Percentiles rank a stretch among this genome's conserved stretches.
phyloP scores from a whole-genome alignment of 2,888 invertebrate species.

The Neuroscelio doddi region DNA sequence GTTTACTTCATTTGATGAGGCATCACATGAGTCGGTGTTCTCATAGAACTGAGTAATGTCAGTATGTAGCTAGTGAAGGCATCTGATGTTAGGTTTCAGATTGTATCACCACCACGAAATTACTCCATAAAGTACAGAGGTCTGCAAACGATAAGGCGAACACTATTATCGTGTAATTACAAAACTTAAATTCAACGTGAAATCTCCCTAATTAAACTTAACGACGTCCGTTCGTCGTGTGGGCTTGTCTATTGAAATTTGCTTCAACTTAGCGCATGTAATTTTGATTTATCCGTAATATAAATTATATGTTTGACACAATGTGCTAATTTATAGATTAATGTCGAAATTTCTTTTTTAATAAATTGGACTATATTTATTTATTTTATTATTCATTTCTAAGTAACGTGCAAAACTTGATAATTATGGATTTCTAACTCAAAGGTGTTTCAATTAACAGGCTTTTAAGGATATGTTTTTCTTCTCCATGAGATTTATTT shows the following conservation, averaged over 20 bases:
- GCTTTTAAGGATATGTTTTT: no score
- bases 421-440: no score
- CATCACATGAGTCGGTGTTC: slow-evolving; percentile 24
- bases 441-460: no score
- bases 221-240: slow-evolving; percentile 49
- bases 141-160: slow-evolving; percentile 50
- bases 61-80: slow-evolving; percentile 25
- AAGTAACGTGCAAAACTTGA: no score
- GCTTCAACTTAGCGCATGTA: slow-evolving; percentile 20
- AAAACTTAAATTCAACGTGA: slow-evolving; percentile 61
- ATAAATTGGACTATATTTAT: no score
- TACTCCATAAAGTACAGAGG: slow-evolving; percentile 51
- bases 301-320: slow-evolving; percentile 27
- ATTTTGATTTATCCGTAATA: slow-evolving; percentile 16
- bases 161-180: slow-evolving; percentile 63
- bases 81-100: slow-evolving; percentile 39
- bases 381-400: no score
- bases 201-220: slow-evolving; percentile 61
- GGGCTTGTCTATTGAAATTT: slow-evolving; percentile 33
- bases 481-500: no score
- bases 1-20: slow-evolving; percentile 28
- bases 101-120: slow-evolving; percentile 49
- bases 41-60: slow-evolving; percentile 16
- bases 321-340: neutral
- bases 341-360: no score